Percentiles rank a stretch among this genome's conserved stretches.
phyloP scores from a whole-genome alignment of 2,113 vertebrate species.

The Grantiella picta region DNA sequence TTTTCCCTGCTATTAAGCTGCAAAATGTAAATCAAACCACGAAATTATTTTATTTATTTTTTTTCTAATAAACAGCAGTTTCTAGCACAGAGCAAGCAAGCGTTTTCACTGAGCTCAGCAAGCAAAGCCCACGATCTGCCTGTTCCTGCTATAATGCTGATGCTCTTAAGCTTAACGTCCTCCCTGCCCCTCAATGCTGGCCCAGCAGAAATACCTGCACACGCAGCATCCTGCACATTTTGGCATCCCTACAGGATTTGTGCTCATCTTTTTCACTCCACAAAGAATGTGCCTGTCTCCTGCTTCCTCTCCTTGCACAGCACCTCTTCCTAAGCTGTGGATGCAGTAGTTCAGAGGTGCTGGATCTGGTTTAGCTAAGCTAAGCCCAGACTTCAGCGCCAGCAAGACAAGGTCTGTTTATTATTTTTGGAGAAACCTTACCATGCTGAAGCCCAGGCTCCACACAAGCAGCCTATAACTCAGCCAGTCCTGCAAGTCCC shows the following conservation, averaged over 20 bases:
- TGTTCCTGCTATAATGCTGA: slow-evolving; percentile 50
- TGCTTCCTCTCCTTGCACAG: background rate
- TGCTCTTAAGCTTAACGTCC: slow-evolving; percentile 12
- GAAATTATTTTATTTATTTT: slow-evolving; percentile 54
- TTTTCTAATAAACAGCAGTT: slow-evolving; percentile 64
- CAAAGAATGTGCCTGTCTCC: background rate
- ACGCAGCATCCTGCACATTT: slow-evolving; percentile 37
- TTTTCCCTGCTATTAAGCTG: background rate
- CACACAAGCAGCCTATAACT: background rate
- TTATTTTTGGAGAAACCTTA: background rate
- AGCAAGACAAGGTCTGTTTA: background rate
- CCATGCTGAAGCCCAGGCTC: background rate
- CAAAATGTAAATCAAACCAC: slow-evolving; percentile 21
- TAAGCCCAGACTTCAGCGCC: background rate
- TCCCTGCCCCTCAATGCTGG: slow-evolving; percentile 19
- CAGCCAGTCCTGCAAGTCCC: background rate
- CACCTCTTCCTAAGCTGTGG: background rate
- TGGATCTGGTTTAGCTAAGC: background rate
- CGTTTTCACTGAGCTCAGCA: slow-evolving; percentile 55
- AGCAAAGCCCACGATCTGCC: slow-evolving; percentile 18
- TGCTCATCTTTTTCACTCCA: slow-evolving; percentile 18
- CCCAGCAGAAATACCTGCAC: slow-evolving; percentile 60
- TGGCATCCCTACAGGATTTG: background rate
- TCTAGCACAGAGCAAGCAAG: background rate
- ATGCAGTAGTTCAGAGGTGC: background rate